phyloP scores from a whole-genome alignment of 2,888 invertebrate genomes.

The Unio delphinus region DNA sequence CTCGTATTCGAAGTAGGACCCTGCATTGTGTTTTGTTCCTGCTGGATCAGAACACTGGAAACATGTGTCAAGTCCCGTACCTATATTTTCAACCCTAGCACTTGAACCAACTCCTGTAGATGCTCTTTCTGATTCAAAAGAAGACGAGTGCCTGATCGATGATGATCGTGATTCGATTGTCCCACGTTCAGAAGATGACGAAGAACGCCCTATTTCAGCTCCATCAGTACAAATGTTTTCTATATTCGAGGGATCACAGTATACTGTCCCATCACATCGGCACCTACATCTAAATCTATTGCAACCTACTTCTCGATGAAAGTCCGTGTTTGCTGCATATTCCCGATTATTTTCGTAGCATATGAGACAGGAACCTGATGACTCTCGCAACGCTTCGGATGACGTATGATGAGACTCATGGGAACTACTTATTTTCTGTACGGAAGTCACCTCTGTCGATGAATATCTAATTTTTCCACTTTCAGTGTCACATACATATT shows the following conservation, averaged over 20 bases:
- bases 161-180: not conserved
- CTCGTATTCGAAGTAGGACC: constrained; percentile 19
- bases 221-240: constrained; percentile 12
- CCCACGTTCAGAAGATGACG: constrained; percentile 1
- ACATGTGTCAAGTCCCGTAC: constrained; percentile 14
- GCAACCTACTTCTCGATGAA: constrained; percentile 42
- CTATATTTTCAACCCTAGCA: constrained; percentile 19
- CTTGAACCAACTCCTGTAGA: constrained; percentile 7
- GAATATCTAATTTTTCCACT: not conserved
- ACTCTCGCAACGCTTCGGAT: not conserved
- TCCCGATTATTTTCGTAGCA: constrained; percentile 10
- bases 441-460: constrained; percentile 1
- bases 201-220: constrained; percentile 2
- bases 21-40: constrained; percentile 2
- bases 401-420: no score
- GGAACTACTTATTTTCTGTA: constrained; percentile 1
- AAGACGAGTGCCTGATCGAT: not conserved
- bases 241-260: constrained; percentile 36
- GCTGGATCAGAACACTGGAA: constrained; percentile 17
- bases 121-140: constrained; percentile 1
- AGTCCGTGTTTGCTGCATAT: constrained; percentile 36
- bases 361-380: constrained; percentile 6
- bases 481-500: constrained; percentile 18
- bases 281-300: constrained; percentile 49
- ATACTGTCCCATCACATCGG: constrained; percentile 47